Conservation (phyloP, 2,797 vertebrate species). For the Anguilla pacifica region DNA sequence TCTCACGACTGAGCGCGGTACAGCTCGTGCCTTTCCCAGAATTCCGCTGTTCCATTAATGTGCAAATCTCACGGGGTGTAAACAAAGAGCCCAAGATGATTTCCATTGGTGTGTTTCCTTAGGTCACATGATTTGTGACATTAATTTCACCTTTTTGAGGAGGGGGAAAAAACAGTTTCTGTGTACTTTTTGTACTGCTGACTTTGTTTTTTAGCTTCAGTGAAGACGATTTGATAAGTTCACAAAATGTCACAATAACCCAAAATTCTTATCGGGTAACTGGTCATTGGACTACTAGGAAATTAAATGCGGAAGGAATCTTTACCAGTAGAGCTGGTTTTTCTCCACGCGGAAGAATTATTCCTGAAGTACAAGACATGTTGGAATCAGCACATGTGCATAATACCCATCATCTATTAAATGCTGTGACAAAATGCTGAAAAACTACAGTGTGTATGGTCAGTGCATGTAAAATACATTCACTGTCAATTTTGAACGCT, state of each 20-base stretch:
- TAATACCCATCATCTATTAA: background rate
- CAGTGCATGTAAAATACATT: background rate
- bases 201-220: background rate
- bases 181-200: background rate
- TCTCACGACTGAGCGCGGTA: background rate
- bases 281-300: background rate
- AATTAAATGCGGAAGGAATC: background rate
- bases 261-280: background rate
- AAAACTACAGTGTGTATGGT: background rate
- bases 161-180: background rate
- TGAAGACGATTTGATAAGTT: background rate
- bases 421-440: background rate
- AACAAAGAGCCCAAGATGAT: background rate
- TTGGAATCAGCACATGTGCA: background rate
- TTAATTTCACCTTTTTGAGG: background rate
- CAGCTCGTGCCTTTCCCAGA: background rate
- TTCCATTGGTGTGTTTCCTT: background rate
- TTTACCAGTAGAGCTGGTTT: background rate
- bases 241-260: background rate
- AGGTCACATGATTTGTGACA: background rate
- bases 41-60: background rate
- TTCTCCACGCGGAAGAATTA: background rate
- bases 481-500: too few relatives aligned
- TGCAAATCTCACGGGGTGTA: background rate
- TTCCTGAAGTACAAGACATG: background rate